Evolutionary conservation across 2,113 vertebrate genomes (phyloP).

Genomic region (Chaetura pelagica): DNA sequence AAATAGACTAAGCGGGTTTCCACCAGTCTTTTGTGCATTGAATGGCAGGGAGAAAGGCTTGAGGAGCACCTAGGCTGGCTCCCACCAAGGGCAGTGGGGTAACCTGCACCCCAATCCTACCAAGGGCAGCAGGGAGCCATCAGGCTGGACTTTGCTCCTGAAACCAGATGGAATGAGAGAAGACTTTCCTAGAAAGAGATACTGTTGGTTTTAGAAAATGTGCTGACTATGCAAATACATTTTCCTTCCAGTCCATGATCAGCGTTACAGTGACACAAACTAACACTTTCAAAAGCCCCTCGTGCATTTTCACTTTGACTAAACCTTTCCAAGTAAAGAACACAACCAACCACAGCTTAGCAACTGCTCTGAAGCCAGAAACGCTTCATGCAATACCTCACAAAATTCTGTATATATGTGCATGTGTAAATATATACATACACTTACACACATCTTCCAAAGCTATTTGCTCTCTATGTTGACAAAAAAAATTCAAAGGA

Average conservation of each 20-base stretch:
- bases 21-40: neutral
- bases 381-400: neutral
- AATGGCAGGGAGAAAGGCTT: neutral
- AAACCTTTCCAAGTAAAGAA: neutral
- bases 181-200: slow-evolving; percentile 27
- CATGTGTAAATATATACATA: neutral
- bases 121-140: neutral
- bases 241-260: neutral
- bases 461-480: neutral
- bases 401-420: neutral
- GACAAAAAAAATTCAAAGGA: slow-evolving; percentile 19
- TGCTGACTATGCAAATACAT: neutral
- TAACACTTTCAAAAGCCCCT: neutral
- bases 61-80: neutral
- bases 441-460: neutral
- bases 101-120: neutral
- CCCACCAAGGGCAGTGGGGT: neutral
- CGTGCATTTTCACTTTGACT: slow-evolving; percentile 21
- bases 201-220: neutral
- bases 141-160: neutral
- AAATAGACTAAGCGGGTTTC: neutral
- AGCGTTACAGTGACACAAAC: slow-evolving; percentile 34
- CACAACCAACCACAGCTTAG: neutral
- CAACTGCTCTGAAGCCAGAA: neutral
- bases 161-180: neutral